Evolutionary conservation across 2,113 vertebrate species (phyloP).

Genomic region (Mungos mungo): DNA sequence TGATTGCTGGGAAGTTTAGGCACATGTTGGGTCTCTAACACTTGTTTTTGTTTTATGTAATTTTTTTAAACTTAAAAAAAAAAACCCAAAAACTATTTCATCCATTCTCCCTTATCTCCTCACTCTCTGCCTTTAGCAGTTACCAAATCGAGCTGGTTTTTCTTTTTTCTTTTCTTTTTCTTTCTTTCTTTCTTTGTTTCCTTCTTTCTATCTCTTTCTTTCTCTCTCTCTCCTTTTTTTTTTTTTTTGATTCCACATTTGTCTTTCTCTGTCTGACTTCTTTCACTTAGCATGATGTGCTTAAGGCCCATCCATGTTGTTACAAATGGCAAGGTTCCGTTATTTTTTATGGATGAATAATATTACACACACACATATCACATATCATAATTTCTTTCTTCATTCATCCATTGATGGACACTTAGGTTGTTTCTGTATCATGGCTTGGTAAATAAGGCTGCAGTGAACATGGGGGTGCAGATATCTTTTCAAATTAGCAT

Average conservation of each 20-base stretch:
- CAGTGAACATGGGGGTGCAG: not conserved
- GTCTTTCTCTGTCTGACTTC: not conserved
- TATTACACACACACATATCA: not conserved
- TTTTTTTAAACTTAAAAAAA: not conserved
- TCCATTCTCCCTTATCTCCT: not conserved
- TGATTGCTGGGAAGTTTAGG: not conserved
- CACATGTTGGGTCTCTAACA: not conserved
- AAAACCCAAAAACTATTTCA: not conserved
- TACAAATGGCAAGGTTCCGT: not conserved
- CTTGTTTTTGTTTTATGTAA: not conserved
- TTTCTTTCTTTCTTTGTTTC: not conserved
- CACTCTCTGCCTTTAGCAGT: not conserved
- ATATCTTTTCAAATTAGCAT: not conserved
- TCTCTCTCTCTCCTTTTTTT: too few relatives aligned
- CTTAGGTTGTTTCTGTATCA: not conserved
- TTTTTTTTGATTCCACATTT: not conserved
- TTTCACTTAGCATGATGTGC: not conserved
- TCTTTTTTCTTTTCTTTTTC: not conserved
- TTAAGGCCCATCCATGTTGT: not conserved
- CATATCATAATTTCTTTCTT: not conserved
- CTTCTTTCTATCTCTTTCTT: too few relatives aligned
- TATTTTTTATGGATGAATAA: not conserved
- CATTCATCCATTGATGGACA: not conserved
- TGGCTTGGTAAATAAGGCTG: not conserved
- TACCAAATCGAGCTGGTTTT: not conserved